Evolutionary conservation across 2,888 invertebrate genomes (phyloP).

Genomic region (Adelphocoris suturalis): DNA sequence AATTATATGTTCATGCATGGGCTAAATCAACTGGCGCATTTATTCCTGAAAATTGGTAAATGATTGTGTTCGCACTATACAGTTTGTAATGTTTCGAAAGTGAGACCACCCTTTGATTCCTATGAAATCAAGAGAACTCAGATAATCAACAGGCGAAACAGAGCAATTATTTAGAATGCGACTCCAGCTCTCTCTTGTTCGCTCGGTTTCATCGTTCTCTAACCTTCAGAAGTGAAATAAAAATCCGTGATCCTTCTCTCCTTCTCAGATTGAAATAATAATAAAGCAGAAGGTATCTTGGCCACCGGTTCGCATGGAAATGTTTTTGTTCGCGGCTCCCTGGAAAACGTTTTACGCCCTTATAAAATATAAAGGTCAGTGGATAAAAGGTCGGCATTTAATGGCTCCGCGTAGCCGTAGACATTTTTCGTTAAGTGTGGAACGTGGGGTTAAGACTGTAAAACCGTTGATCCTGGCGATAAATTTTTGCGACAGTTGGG

Average conservation of each 20-base stretch:
- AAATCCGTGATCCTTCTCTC: background rate
- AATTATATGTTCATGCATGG: no score
- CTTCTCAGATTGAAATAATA: background rate
- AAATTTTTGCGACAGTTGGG: no score
- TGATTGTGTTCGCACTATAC: no score
- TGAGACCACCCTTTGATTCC: no score
- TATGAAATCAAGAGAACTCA: no score
- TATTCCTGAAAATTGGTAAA: no score
- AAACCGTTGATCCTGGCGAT: no score
- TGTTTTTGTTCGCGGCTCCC: background rate
- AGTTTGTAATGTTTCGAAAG: no score
- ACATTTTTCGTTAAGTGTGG: background rate
- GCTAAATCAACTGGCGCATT: no score
- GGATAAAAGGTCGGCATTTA: background rate
- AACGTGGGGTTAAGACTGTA: no score
- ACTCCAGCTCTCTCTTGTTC: background rate
- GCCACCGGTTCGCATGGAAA: background rate
- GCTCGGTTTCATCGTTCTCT: background rate
- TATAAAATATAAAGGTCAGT: background rate
- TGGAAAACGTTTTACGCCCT: background rate
- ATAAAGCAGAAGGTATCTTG: background rate
- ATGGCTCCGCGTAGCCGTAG: background rate
- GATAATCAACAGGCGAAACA: no score
- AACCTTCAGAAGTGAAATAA: background rate
- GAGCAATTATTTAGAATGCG: background rate